These are phyloP conservation scores for Torymus tubicola DNA, from an alignment of 2,888 invertebrate species.

Conservation along the genomic window DNA sequence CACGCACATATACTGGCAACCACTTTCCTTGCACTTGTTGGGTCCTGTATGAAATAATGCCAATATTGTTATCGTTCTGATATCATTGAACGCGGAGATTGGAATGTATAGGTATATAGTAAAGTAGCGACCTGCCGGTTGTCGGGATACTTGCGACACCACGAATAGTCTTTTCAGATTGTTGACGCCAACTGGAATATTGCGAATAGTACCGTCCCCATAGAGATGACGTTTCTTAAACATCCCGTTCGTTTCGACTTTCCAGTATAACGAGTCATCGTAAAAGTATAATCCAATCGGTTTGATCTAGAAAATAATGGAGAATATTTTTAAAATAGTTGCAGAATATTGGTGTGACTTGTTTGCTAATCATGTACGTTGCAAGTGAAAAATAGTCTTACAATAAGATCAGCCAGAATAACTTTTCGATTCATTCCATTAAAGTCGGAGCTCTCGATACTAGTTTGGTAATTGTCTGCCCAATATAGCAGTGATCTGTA, in stretches of 20 bases:
- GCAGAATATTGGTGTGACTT: not conserved
- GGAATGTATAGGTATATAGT: no score
- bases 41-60: slow-evolving; percentile 36
- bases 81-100: no score
- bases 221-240: slow-evolving; percentile 81
- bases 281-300: slow-evolving; percentile 84
- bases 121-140: slow-evolving; percentile 73
- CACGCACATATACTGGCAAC: slow-evolving; percentile 82
- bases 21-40: slow-evolving; percentile 78
- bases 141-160: slow-evolving; percentile 79
- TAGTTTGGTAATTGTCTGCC: slow-evolving; percentile 78
- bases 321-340: not conserved
- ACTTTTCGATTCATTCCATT: slow-evolving; percentile 76
- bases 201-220: slow-evolving; percentile 77
- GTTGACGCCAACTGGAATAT: slow-evolving; percentile 76
- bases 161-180: slow-evolving; percentile 77
- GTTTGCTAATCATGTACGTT: not conserved
- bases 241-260: slow-evolving; percentile 78
- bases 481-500: slow-evolving; percentile 84
- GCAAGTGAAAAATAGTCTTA: not conserved
- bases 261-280: slow-evolving; percentile 87
- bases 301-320: slow-evolving; percentile 21
- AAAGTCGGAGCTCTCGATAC: slow-evolving; percentile 69
- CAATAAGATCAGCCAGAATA: slow-evolving; percentile 67
- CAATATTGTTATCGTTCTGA: no score